A percentile compares a stretch with the other conserved stretches of the same genome.
Evolutionary conservation across 2,797 vertebrate species (phyloP).

Genomic region (Urophycis tenuis): DNA sequence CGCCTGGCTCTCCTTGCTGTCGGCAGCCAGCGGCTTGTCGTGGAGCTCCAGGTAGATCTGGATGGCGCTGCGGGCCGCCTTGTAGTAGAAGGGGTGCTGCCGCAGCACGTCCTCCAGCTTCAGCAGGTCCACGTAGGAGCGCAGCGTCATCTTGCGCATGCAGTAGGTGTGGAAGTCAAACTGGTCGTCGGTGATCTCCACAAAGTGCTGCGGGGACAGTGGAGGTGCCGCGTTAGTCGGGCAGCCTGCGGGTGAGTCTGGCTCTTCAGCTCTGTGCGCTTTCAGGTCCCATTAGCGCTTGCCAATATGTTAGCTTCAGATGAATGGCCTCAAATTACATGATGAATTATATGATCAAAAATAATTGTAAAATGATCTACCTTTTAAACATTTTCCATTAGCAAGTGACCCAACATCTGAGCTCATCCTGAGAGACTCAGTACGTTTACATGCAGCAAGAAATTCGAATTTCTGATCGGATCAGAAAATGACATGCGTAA

Average conservation of each 20-base stretch:
- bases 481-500: too few relatives aligned
- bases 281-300: neutral
- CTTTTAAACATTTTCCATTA: too few relatives aligned
- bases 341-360: too few relatives aligned
- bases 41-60: constrained; percentile 89
- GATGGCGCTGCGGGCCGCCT: constrained; percentile 85
- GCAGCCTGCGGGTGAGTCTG: neutral
- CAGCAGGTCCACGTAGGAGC: constrained; percentile 90
- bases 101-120: constrained; percentile 90
- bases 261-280: neutral
- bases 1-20: constrained; percentile 84
- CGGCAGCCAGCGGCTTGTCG: constrained; percentile 86
- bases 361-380: neutral
- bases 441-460: too few relatives aligned
- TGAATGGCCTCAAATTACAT: neutral
- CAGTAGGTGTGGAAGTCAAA: constrained; percentile 96
- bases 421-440: too few relatives aligned
- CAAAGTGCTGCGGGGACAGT: constrained; percentile 77
- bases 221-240: neutral
- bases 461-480: too few relatives aligned
- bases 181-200: constrained; percentile 94
- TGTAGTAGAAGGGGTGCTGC: constrained; percentile 90
- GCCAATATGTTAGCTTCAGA: neutral
- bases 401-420: too few relatives aligned
- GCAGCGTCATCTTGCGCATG: constrained; percentile 93